phyloP scores from a whole-genome alignment of 2,113 vertebrate species.

The Neodontobutis hainanensis region DNA sequence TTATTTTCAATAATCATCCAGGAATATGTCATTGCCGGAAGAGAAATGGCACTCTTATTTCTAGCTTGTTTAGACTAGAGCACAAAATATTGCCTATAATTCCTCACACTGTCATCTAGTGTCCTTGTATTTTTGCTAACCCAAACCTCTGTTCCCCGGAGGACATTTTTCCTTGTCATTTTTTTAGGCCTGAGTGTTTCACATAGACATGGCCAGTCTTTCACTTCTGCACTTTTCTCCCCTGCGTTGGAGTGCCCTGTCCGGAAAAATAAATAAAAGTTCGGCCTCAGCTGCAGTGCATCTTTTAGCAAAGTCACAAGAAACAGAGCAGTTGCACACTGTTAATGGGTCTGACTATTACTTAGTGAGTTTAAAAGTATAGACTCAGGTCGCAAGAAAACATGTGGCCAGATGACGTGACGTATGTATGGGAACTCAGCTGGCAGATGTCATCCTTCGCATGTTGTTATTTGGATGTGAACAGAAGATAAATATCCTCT shows the following conservation, averaged over 20 bases:
- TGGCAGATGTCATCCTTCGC: constrained; percentile 9
- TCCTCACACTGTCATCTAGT: constrained; percentile 34
- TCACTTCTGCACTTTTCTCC: constrained; percentile 29
- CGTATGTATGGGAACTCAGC: constrained; percentile 28
- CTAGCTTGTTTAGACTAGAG: constrained; percentile 51
- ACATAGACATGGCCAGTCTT: constrained; percentile 1
- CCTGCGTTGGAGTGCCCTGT: background rate
- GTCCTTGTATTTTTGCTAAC: constrained; percentile 28
- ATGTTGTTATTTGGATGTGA: constrained; percentile 24
- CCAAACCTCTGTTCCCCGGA: constrained; percentile 20
- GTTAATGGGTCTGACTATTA: constrained; percentile 2
- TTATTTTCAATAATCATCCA: constrained; percentile 20
- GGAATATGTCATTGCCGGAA: constrained; percentile 44
- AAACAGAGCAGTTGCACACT: constrained; percentile 2
- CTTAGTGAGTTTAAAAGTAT: constrained; percentile 5
- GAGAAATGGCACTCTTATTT: constrained; percentile 45
- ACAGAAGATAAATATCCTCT: constrained; percentile 44
- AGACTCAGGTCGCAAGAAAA: constrained; percentile 8
- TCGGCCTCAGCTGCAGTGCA: constrained; percentile 4
- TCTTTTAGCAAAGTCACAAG: constrained; percentile 18
- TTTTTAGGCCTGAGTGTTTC: background rate
- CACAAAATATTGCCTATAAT: constrained; percentile 35
- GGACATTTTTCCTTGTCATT: constrained; percentile 5
- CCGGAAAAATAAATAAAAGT: background rate
- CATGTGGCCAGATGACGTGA: background rate